Evolutionary conservation across 92 coral and sea anemone species (phyloP).

Genomic region (Epizoanthus ramosus): DNA sequence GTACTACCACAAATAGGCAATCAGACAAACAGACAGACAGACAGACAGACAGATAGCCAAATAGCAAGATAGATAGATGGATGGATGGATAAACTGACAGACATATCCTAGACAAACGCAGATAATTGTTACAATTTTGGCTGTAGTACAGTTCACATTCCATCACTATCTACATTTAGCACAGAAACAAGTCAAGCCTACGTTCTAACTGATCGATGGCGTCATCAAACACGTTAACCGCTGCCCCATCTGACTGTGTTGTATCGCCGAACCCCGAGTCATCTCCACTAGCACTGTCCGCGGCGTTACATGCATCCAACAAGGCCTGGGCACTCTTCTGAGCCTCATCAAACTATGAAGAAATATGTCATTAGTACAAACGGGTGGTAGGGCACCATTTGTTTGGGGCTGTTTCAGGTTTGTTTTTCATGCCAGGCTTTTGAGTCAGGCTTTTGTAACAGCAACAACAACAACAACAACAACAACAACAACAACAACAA

Average conservation of each 20-base stretch:
- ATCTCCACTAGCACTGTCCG: conserved; percentile 55
- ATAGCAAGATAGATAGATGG: too few species aligned
- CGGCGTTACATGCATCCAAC: conserved; percentile 55
- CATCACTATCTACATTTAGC: background rate
- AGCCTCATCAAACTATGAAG: conserved; percentile 25
- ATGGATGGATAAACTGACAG: too few species aligned
- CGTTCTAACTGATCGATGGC: conserved; percentile 75
- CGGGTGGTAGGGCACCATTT: background rate
- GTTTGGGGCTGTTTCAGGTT: too few species aligned
- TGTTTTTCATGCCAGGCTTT: too few species aligned
- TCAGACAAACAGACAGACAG: background rate
- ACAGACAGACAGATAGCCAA: background rate
- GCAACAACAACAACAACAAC: too few species aligned
- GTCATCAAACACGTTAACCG: conserved; percentile 67
- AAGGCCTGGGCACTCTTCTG: conserved; percentile 27
- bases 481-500: too few species aligned
- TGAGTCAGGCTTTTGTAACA: too few species aligned
- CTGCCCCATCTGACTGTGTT: conserved; percentile 54
- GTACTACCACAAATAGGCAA: background rate
- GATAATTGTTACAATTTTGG: too few species aligned
- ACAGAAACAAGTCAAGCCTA: conserved; percentile 6
- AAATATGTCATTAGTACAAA: background rate
- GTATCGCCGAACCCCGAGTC: conserved; percentile 79
- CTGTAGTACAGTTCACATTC: too few species aligned
- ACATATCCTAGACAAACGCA: too few species aligned